Evolutionary conservation across 1,140 invertebrate species (phyloP), one percentile per base, ranked within the genome.

Genomic region (Drosophila baimaii): DNA sequence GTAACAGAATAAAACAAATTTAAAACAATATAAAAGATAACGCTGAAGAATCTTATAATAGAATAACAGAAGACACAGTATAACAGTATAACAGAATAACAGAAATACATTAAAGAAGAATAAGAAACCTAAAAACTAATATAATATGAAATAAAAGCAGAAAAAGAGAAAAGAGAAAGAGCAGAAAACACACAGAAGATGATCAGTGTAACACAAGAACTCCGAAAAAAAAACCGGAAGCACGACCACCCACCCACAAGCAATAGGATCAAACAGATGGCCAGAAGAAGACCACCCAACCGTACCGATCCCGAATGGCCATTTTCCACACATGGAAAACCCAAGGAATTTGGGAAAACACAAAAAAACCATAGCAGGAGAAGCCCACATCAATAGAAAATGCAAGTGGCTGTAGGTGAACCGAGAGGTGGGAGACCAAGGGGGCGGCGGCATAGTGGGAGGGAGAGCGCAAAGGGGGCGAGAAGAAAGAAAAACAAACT

Each of bases 331-430:
- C 61, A 51, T 69, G 65, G 61, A 51, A 65, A 41, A 29, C 9
- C 21, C 21, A 65, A 65, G 65, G 44, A 69, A 39, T 68, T 49
- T 23, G 43, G n/a, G 25, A 23, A 39, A 66, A 31, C 29, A 33
- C n/a, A 44, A 0, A 58, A 59, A 49, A 49, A 49, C 47, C 17
- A 27, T 31, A 25, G 27, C 17, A 29, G 23, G 9, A 57, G 13
- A 58, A 41, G 19, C 15, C 25, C 52, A 65, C 78, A 78, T 78
- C 73, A 74, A 74, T 82, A 69, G 79, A 82, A 75, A 82, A 79
- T 57, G 79, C 74, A 82, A 82, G 79, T 78, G 75, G 69, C 39
- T 65, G 56, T 63, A 27, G 21, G 62, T 31, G 55, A 59, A 19
- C 55, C 15, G 23, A 21, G 27, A 29, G 41, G 12, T 15, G n/a